A percentile compares a stretch with the other conserved stretches of the same genome.
Conservation (phyloP, 2,888 invertebrate genomes). For the Lymantria dispar region DNA sequence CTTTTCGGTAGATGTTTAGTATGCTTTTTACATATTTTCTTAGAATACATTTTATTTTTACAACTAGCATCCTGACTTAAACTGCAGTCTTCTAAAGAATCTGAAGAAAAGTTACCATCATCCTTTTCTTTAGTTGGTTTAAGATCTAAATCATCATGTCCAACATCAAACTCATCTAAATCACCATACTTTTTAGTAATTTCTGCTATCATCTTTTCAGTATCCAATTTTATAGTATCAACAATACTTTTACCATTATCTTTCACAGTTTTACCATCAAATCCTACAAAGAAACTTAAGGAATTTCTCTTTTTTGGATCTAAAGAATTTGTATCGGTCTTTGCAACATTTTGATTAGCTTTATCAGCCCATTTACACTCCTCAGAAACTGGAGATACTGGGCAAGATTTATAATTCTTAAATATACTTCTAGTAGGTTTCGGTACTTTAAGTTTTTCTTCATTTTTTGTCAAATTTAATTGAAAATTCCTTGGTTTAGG, state of each 20-base stretch:
- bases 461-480: constrained; percentile 57
- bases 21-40: constrained; percentile 79
- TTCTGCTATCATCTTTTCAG: constrained; percentile 85
- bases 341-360: constrained; percentile 41
- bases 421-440: constrained; percentile 80
- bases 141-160: constrained; percentile 57
- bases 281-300: constrained; percentile 85
- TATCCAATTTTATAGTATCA: constrained; percentile 84
- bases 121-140: constrained; percentile 76
- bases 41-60: constrained; percentile 76
- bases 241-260: constrained; percentile 81
- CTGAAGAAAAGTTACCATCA: constrained; percentile 89
- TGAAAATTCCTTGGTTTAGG: constrained; percentile 68
- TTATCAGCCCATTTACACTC: constrained; percentile 86
- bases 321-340: constrained; percentile 58
- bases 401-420: constrained; percentile 89
- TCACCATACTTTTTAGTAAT: constrained; percentile 85
- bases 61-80: constrained; percentile 79
- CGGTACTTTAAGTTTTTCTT: constrained; percentile 58
- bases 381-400: constrained; percentile 91
- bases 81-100: constrained; percentile 89
- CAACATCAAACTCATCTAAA: constrained; percentile 74
- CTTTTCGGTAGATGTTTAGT: constrained; percentile 82
- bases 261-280: constrained; percentile 73
- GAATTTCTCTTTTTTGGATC: constrained; percentile 82